These are phyloP conservation scores for Drosophila hydei DNA, from an alignment of 1,140 invertebrate species.

Conservation along the genomic window DNA sequence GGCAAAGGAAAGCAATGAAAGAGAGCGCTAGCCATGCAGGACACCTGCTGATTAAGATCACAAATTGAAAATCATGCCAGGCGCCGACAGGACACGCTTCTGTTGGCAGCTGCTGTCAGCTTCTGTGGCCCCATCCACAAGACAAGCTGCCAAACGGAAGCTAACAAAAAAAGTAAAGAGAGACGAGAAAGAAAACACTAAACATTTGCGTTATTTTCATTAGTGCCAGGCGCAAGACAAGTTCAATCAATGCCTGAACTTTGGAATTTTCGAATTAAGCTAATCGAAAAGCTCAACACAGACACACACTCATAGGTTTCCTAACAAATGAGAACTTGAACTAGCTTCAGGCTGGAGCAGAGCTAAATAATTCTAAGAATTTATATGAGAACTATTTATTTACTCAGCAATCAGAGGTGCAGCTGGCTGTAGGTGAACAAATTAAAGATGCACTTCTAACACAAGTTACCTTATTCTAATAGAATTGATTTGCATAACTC, in stretches of 20 bases:
- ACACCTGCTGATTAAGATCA: conserved; percentile 83
- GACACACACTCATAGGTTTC: not conserved
- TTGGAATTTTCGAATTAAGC: conserved; percentile 54
- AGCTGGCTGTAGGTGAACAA: not conserved
- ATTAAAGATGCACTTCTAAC: not conserved
- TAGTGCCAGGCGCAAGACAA: conserved; percentile 30
- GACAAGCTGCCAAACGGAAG: not conserved
- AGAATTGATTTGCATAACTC: too few relatives aligned
- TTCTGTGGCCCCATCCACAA: not conserved
- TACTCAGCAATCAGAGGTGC: conserved; percentile 6
- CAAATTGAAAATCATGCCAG: conserved; percentile 79
- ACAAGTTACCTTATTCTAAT: not conserved
- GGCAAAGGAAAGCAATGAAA: conserved; percentile 18
- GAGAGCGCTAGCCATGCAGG: conserved; percentile 47
- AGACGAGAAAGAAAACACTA: conserved; percentile 5
- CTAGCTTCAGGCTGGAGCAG: conserved; percentile 4
- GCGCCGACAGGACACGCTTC: conserved; percentile 43
- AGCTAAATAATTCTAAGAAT: conserved; percentile 30
- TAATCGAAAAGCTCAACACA: conserved; percentile 39
- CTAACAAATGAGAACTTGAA: conserved; percentile 12
- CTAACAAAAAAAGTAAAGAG: not conserved
- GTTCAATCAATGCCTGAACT: conserved; percentile 41
- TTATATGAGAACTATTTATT: conserved; percentile 24
- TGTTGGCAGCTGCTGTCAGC: not conserved
- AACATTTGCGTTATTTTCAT: conserved; percentile 59